These are phyloP conservation scores for Campylorhamphus procurvoides DNA, from an alignment of 2,113 vertebrate species.

Conservation along the genomic window DNA sequence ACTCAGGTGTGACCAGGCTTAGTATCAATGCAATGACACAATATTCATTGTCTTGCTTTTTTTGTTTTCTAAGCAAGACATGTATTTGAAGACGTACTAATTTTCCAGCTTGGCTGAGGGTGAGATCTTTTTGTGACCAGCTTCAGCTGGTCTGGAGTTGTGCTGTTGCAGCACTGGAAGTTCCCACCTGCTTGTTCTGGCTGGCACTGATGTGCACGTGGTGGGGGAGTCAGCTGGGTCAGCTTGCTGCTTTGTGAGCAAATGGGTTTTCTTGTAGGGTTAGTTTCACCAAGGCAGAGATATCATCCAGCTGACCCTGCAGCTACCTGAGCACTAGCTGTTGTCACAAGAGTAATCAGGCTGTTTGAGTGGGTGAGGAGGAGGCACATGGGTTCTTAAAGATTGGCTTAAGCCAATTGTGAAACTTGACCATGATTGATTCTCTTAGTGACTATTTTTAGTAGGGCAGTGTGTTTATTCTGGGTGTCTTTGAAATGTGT, in stretches of 20 bases:
- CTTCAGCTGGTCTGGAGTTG: neutral
- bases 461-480: neutral
- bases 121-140: neutral
- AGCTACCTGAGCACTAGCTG: neutral
- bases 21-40: neutral
- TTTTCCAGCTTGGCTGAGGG: neutral
- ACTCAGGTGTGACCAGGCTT: neutral
- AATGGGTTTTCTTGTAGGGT: neutral
- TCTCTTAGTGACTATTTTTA: neutral
- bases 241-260: neutral
- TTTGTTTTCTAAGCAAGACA: neutral
- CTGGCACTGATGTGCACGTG: accelerated
- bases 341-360: neutral
- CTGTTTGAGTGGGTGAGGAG: neutral
- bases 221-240: neutral
- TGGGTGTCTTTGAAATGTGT: neutral
- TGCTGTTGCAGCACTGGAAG: neutral
- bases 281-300: neutral
- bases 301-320: neutral
- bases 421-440: accelerated
- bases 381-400: accelerated
- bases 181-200: neutral
- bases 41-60: neutral
- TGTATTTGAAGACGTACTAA: neutral
- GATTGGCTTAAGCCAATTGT: neutral